Evolutionary conservation across 2,888 invertebrate species (phyloP).

Genomic region (Athalia circularis): DNA sequence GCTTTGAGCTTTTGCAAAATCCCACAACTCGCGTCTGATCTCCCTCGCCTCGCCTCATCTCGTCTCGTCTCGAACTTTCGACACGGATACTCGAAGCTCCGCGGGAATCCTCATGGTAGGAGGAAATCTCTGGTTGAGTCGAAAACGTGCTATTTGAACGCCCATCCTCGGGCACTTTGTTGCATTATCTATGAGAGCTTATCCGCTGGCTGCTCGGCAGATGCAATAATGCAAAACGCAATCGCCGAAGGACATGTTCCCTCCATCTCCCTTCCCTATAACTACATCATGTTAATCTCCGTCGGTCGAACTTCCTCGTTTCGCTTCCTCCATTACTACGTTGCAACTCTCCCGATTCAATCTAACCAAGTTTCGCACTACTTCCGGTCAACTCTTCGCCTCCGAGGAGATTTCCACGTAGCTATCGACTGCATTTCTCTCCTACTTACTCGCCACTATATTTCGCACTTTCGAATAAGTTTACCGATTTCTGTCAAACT

Average conservation of each 20-base stretch:
- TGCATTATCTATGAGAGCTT: constrained; percentile 42
- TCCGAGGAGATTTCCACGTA: too few relatives aligned
- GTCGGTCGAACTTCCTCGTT: constrained; percentile 21
- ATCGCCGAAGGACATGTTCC: constrained; percentile 37
- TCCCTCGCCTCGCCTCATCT: background rate
- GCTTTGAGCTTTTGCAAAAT: background rate
- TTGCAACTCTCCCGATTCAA: too few relatives aligned
- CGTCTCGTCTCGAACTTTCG: constrained; percentile 1
- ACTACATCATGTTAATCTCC: background rate
- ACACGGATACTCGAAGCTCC: background rate
- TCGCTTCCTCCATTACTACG: background rate
- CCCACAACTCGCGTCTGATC: too few relatives aligned
- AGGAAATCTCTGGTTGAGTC: constrained; percentile 32
- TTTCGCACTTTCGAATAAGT: too few relatives aligned
- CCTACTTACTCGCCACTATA: too few relatives aligned
- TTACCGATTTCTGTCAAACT: too few relatives aligned
- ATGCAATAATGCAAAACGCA: constrained; percentile 42
- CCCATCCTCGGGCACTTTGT: constrained; percentile 38
- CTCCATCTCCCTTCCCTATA: background rate
- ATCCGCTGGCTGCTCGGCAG: constrained; percentile 33
- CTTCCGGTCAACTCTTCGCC: too few relatives aligned
- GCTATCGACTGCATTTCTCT: too few relatives aligned
- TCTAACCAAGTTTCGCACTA: too few relatives aligned
- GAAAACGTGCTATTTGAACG: constrained; percentile 38
- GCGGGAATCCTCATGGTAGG: background rate